Conservation (phyloP, 2,888 invertebrate species). For the Himalopsyche kuldschensis region DNA sequence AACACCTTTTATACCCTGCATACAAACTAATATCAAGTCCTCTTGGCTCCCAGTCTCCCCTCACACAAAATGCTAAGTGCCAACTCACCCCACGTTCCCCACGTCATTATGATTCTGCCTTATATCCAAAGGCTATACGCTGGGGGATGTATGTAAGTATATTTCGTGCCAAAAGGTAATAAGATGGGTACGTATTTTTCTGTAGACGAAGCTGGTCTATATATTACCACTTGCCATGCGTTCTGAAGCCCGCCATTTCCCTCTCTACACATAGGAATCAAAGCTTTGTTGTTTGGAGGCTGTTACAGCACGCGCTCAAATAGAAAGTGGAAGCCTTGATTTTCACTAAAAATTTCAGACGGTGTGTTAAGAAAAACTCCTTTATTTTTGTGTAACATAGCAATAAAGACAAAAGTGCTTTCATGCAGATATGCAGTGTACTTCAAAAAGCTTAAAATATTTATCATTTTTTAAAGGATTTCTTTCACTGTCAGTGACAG, state of each 20-base stretch:
- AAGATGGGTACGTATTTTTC: constrained; percentile 38
- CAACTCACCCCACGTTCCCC: constrained; percentile 33
- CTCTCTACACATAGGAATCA: constrained; percentile 15
- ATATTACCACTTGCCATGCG: constrained; percentile 34
- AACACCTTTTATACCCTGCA: constrained; percentile 17
- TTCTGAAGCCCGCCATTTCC: background rate
- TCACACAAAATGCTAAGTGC: constrained; percentile 37
- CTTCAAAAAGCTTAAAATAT: no score
- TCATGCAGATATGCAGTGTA: no score
- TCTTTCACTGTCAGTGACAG: no score
- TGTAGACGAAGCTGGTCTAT: constrained; percentile 26
- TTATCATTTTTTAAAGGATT: no score
- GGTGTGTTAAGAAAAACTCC: background rate
- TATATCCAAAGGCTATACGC: constrained; percentile 31
- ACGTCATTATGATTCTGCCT: constrained; percentile 39
- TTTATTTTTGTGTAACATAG: background rate
- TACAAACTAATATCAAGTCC: constrained; percentile 36
- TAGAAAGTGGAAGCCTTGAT: background rate
- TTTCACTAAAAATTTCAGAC: no score
- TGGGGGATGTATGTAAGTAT: constrained; percentile 14
- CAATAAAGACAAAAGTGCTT: no score
- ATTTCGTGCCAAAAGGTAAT: constrained; percentile 38
- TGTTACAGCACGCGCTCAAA: background rate
- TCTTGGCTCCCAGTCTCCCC: constrained; percentile 19
- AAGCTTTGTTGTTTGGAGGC: constrained; percentile 32